These are phyloP conservation scores for Empis livida DNA, from an alignment of 2,888 invertebrate species.

Conservation along the genomic window DNA sequence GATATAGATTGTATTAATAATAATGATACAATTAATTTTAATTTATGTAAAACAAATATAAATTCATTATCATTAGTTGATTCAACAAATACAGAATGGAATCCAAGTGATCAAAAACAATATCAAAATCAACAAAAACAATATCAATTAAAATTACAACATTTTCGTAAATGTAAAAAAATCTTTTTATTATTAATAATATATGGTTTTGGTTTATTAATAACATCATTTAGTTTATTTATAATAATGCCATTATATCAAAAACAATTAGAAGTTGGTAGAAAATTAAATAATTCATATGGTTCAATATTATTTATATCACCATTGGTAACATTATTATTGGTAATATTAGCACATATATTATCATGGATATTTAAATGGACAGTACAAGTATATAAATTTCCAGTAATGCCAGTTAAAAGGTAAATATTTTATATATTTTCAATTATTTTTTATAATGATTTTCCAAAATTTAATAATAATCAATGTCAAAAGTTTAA, in stretches of 20 bases:
- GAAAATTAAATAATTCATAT: conserved; percentile 15
- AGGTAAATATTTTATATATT: conserved; percentile 17
- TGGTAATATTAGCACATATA: conserved; percentile 13
- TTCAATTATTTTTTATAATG: no score
- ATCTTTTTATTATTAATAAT: conserved; percentile 23
- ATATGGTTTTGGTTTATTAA: conserved; percentile 35
- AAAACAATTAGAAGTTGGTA: conserved; percentile 16
- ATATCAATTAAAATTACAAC: conserved; percentile 12
- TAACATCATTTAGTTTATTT: conserved; percentile 38
- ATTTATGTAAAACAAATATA: conserved; percentile 1
- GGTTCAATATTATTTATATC: conserved; percentile 18
- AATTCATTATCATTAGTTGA: conserved; percentile 1
- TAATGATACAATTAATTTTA: neutral
- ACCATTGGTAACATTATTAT: conserved; percentile 15
- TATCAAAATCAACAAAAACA: conserved; percentile 13
- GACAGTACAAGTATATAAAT: conserved; percentile 16
- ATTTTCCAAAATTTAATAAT: no score
- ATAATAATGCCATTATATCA: conserved; percentile 41
- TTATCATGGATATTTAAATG: conserved; percentile 17
- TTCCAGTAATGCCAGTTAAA: conserved; percentile 16
- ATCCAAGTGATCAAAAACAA: neutral
- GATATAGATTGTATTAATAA: neutral
- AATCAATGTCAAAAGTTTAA: no score
- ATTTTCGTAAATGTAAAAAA: conserved; percentile 11
- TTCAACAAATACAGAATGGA: neutral